Conservation (phyloP, 1,140 invertebrate genomes). For the Probaryconus sp. region DNA sequence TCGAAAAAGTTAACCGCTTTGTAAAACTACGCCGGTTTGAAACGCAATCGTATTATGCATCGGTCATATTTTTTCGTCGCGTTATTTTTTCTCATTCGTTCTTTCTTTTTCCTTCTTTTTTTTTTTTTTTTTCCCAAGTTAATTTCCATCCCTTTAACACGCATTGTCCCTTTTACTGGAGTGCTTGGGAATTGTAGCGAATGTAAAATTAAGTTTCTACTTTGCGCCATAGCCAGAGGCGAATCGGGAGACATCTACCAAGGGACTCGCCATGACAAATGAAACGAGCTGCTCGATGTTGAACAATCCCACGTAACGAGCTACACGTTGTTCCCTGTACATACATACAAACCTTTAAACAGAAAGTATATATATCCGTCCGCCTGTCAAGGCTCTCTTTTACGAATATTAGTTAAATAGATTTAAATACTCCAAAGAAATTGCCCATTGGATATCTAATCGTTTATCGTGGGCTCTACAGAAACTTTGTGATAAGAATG, state of each 20-base stretch:
- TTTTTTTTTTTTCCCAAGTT: slow-evolving; percentile 36
- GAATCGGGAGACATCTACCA: slow-evolving; percentile 47
- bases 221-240: slow-evolving; percentile 34
- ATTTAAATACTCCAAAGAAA: neutral
- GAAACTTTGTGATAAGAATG: too few species aligned
- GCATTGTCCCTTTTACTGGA: slow-evolving; percentile 16
- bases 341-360: slow-evolving; percentile 23
- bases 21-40: slow-evolving; percentile 20
- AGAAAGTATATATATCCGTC: too few species aligned
- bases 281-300: slow-evolving; percentile 52
- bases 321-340: slow-evolving; percentile 33
- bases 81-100: too few species aligned
- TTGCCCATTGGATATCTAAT: neutral
- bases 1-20: slow-evolving; percentile 49
- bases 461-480: too few species aligned
- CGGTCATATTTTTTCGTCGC: slow-evolving; percentile 37
- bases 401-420: slow-evolving; percentile 9
- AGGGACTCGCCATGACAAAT: slow-evolving; percentile 60
- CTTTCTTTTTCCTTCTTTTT: too few species aligned
- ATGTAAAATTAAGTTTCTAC: slow-evolving; percentile 61
- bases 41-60: slow-evolving; percentile 39
- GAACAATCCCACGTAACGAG: slow-evolving; percentile 61
- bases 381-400: neutral
- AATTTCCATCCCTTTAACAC: slow-evolving; percentile 53
- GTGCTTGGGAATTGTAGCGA: slow-evolving; percentile 38